phyloP scores from a whole-genome alignment of 2,113 vertebrate species.

The Semnornis frantzii region DNA sequence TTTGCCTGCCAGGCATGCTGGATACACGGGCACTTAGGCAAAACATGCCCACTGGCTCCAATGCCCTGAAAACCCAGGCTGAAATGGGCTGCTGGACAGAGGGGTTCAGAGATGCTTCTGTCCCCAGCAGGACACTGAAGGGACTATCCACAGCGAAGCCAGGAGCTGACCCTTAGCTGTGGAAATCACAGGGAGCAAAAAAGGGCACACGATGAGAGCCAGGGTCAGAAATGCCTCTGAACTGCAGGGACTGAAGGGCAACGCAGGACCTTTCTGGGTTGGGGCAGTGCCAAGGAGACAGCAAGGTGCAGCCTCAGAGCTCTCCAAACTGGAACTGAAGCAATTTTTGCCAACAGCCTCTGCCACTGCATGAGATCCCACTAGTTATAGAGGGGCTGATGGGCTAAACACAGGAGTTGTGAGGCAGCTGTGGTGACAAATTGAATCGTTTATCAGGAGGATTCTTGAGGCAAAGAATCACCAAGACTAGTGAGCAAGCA shows the following conservation, averaged over 20 bases:
- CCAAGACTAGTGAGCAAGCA: fast-evolving
- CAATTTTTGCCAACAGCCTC: not conserved
- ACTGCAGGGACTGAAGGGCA: not conserved
- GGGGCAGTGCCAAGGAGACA: not conserved
- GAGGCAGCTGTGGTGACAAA: not conserved
- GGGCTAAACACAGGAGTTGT: not conserved
- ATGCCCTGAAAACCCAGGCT: not conserved
- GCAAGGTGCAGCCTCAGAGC: not conserved
- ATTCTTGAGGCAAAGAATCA: not conserved
- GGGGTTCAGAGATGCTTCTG: not conserved
- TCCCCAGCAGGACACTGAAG: not conserved
- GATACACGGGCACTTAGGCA: not conserved
- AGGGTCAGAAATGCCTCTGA: not conserved
- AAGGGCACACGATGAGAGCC: not conserved
- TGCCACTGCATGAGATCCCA: not conserved
- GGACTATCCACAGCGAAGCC: not conserved
- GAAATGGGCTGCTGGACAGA: not conserved
- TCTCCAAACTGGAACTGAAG: not conserved
- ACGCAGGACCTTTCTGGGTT: not conserved
- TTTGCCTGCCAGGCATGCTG: not conserved
- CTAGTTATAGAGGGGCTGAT: not conserved
- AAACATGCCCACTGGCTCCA: not conserved
- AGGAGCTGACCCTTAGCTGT: not conserved
- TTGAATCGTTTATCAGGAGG: not conserved
- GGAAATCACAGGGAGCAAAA: not conserved